Evolutionary conservation across 2,888 invertebrate species (phyloP).

Genomic region (Platycheirus albimanus): DNA sequence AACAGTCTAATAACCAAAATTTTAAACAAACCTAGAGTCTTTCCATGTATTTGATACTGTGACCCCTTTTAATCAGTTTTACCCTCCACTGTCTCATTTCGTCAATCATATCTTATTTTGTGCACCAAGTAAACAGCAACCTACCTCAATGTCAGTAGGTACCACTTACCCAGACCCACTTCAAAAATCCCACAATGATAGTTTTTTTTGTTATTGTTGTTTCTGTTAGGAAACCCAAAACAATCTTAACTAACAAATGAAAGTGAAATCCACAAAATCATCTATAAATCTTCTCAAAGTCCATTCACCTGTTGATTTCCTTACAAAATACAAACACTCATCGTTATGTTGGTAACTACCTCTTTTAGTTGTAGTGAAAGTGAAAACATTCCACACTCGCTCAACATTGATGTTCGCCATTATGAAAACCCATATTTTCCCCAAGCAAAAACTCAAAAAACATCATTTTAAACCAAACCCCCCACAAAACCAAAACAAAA

Average conservation of each 20-base stretch:
- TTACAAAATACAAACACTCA: no score
- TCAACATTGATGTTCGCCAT: slow-evolving; percentile 64
- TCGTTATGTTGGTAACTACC: neutral
- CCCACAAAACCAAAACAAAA: slow-evolving; percentile 29
- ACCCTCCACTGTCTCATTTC: no score
- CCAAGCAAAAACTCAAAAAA: slow-evolving; percentile 17
- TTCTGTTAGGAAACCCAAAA: slow-evolving; percentile 7
- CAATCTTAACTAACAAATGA: slow-evolving; percentile 10
- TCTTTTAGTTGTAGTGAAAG: slow-evolving; percentile 28
- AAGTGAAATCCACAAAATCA: slow-evolving; percentile 40
- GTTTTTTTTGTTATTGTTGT: no score
- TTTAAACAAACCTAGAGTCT: no score
- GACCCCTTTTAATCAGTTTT: no score
- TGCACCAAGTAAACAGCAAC: neutral
- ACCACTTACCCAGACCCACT: no score
- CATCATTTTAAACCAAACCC: slow-evolving; percentile 51
- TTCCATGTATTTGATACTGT: no score
- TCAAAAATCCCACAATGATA: neutral
- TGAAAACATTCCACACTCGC: slow-evolving; percentile 29
- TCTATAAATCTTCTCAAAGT: slow-evolving; percentile 17
- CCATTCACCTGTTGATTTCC: slow-evolving; percentile 54
- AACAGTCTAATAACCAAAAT: no score
- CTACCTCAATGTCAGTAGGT: slow-evolving; percentile 4
- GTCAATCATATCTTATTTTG: no score
- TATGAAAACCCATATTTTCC: slow-evolving; percentile 58